Percentiles rank a stretch among this genome's conserved stretches.
Evolutionary conservation across 2,113 vertebrate genomes (phyloP).

Genomic region (Silurus glanis): DNA sequence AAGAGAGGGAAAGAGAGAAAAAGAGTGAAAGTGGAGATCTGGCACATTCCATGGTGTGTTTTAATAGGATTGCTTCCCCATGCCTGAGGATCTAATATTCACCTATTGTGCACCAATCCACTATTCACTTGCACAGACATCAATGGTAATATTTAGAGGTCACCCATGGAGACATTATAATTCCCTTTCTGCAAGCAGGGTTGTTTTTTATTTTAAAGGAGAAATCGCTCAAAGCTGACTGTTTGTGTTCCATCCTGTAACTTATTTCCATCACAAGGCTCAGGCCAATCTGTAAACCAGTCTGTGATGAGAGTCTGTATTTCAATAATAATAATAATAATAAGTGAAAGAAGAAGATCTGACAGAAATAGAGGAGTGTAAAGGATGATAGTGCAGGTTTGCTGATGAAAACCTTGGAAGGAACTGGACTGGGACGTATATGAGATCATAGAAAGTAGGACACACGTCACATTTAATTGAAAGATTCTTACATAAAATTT

Average conservation of each 20-base stretch:
- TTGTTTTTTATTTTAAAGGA: slow-evolving; percentile 29
- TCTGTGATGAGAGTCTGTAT: slow-evolving; percentile 14
- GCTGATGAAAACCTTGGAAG: slow-evolving; percentile 1
- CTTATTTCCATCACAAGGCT: neutral
- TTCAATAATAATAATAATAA: slow-evolving; percentile 10
- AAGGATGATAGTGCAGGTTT: neutral
- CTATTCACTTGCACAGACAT: slow-evolving; percentile 53
- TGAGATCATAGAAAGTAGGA: neutral
- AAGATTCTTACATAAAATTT: slow-evolving; percentile 16
- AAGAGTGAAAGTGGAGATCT: slow-evolving; percentile 25
- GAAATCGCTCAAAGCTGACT: neutral
- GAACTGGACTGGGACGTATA: neutral
- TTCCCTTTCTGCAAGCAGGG: slow-evolving; percentile 41
- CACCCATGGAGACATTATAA: slow-evolving; percentile 50
- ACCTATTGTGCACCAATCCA: slow-evolving; percentile 45
- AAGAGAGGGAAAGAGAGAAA: neutral
- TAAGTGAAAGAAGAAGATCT: neutral
- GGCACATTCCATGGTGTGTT: slow-evolving; percentile 54
- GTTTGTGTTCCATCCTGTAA: slow-evolving; percentile 8
- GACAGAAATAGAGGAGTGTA: slow-evolving; percentile 19
- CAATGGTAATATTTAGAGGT: slow-evolving; percentile 49
- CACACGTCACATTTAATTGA: neutral
- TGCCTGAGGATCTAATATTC: slow-evolving; percentile 54
- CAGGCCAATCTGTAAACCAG: slow-evolving; percentile 10
- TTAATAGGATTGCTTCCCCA: slow-evolving; percentile 57